These are phyloP conservation scores for Spilosoma lubricipeda DNA, from an alignment of 2,888 invertebrate genomes.

Conservation along the genomic window DNA sequence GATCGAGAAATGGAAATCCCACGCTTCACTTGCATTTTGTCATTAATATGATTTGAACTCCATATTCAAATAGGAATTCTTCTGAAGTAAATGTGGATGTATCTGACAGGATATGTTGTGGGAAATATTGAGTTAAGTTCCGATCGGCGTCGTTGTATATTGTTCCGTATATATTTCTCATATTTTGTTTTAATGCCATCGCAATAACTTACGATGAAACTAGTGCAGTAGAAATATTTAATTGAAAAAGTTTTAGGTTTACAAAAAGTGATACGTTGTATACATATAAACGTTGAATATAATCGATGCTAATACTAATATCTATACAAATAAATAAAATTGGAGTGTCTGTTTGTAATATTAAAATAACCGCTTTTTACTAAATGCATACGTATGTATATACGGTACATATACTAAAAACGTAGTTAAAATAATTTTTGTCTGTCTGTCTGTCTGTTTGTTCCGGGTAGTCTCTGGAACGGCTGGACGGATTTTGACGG, in stretches of 20 bases:
- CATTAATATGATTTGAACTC: slow-evolving; percentile 77
- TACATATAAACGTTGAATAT: background rate
- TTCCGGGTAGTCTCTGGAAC: too few species aligned
- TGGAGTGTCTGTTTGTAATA: too few species aligned
- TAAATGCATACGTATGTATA: too few species aligned
- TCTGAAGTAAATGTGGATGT: slow-evolving; percentile 37
- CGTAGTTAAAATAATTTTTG: too few species aligned
- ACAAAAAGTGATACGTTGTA: background rate
- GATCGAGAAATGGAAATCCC: slow-evolving; percentile 75
- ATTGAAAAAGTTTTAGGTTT: background rate
- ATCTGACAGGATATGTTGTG: slow-evolving; percentile 37
- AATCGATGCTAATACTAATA: too few species aligned
- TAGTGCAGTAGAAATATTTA: background rate
- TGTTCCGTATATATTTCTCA: slow-evolving; percentile 24
- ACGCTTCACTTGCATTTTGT: slow-evolving; percentile 74
- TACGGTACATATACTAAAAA: too few species aligned
- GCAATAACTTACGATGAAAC: background rate
- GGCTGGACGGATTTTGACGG: too few species aligned
- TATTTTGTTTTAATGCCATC: slow-evolving; percentile 17
- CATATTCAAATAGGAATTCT: slow-evolving; percentile 59
- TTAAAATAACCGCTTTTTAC: too few species aligned
- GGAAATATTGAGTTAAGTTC: slow-evolving; percentile 34
- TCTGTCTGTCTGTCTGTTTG: too few species aligned
- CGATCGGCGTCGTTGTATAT: slow-evolving; percentile 25
- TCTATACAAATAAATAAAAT: too few species aligned